Evolutionary conservation across 1,140 invertebrate genomes (phyloP).

Genomic region (Drosophila willistoni): DNA sequence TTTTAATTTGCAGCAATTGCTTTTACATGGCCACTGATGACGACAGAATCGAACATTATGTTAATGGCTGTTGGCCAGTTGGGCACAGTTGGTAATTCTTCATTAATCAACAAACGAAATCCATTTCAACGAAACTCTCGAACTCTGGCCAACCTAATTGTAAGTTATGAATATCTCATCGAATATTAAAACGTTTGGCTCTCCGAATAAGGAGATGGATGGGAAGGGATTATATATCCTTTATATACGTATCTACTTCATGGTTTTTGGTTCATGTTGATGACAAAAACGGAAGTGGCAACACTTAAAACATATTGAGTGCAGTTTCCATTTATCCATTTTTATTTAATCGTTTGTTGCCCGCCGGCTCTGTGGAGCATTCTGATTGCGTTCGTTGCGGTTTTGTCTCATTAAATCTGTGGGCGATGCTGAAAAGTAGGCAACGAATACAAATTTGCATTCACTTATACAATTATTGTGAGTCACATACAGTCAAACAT

Average conservation of each 20-base stretch:
- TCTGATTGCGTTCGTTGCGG: slow-evolving; percentile 29
- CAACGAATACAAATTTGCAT: slow-evolving; percentile 19
- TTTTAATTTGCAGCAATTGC: slow-evolving; percentile 57
- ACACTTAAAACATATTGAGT: slow-evolving; percentile 62
- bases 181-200: slow-evolving; percentile 62
- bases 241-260: slow-evolving; percentile 2
- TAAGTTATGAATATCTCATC: slow-evolving; percentile 73
- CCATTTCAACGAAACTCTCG: slow-evolving; percentile 34
- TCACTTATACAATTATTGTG: slow-evolving; percentile 11
- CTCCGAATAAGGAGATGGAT: slow-evolving; percentile 20
- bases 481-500: neutral
- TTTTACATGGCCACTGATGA: slow-evolving; percentile 19
- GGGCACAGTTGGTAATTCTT: slow-evolving; percentile 55
- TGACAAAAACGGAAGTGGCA: slow-evolving; percentile 46
- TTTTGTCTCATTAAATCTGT: slow-evolving; percentile 24
- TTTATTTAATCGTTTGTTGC: slow-evolving; percentile 13
- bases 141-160: slow-evolving; percentile 54
- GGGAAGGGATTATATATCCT: neutral
- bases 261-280: slow-evolving; percentile 25
- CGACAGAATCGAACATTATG: slow-evolving; percentile 47
- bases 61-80: slow-evolving; percentile 47
- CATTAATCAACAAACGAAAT: slow-evolving; percentile 54
- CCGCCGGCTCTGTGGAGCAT: slow-evolving; percentile 3
- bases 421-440: slow-evolving; percentile 18
- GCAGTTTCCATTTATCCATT: slow-evolving; percentile 48